phyloP scores from a whole-genome alignment of 2,113 vertebrate species.

The Dicentrarchus labrax region DNA sequence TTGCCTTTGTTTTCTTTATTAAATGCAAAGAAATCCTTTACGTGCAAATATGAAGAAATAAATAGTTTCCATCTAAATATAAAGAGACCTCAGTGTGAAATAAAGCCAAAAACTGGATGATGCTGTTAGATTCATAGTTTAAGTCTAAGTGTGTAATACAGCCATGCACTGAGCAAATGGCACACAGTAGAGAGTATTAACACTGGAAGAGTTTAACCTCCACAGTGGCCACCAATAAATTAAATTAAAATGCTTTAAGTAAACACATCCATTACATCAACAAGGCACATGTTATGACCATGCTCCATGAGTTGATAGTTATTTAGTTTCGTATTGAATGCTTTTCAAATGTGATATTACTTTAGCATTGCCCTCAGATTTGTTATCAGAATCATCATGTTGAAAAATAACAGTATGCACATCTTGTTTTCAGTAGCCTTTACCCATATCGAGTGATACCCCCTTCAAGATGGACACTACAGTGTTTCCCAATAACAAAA shows the following conservation, averaged over 20 bases:
- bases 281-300: neutral
- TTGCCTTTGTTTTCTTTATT: conserved; percentile 19
- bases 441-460: neutral
- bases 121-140: neutral
- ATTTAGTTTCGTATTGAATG: too few relatives aligned
- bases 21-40: neutral
- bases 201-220: neutral
- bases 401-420: neutral
- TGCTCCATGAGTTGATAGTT: too few relatives aligned
- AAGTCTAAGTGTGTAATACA: neutral
- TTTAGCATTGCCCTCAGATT: neutral
- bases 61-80: neutral
- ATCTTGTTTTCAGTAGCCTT: neutral
- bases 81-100: neutral
- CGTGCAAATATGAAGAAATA: neutral
- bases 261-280: neutral
- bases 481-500: neutral
- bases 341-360: neutral
- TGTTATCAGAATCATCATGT: neutral
- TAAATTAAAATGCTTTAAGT: neutral
- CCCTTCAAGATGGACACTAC: neutral
- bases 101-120: neutral
- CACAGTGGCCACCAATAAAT: neutral
- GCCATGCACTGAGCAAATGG: neutral
- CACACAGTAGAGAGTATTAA: neutral